Base-by-base conservation (phyloP, 2,113 vertebrate genomes). In the Phycodurus eques region DNA sequence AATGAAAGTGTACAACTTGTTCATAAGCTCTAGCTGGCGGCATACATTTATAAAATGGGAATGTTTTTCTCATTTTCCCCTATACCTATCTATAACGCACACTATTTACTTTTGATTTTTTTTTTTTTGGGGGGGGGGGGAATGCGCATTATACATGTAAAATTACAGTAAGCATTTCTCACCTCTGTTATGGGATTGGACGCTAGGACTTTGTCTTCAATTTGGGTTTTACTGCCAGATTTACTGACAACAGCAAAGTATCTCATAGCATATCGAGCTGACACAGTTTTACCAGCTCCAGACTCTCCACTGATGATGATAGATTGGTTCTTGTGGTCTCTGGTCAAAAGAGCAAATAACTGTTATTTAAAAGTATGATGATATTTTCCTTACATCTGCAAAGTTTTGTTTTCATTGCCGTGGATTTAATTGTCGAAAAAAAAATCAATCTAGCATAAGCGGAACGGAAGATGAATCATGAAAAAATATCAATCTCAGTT, bases 231-330 rank as follows among this genome's bases (percentile, higher is more conserved):
- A 85, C 93, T 95, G 88, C 93, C 92, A n/a, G 96, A 98, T 86
- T 93, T 96, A 88, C 98, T 99, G 73, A 99, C 98, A 0, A 94
- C 94, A 75, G 98, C 96, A 64, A 99, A 98, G 88, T 98, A 99
- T 43, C 97, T 94, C 98, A 99, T 99, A 3, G 96, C 92, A 0
- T 96, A 99, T 49, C 95, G 94, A 43, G 98, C 97, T 5, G 98
- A 99, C 68, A 99, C 96, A 0, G 98, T 99, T 90, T 99, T 99
- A 8, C 98, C 98, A 3, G 98, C 98, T 68, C 98, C 98, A 0
- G 98, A 99, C 84, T 99, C 98, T 27, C 98, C 98, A 1, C 98
- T 99, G 72, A 99, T 96, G 49, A 99, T 98, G 62, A 99, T 94
- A 1, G 98, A 99, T 88, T 99, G 97, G 75, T 99, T 97, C 84